A percentile compares a stretch with the other conserved stretches of the same genome.
These are phyloP conservation scores for Asteroscopus sphinx DNA, from an alignment of 2,888 invertebrate species.

Conservation along the genomic window DNA sequence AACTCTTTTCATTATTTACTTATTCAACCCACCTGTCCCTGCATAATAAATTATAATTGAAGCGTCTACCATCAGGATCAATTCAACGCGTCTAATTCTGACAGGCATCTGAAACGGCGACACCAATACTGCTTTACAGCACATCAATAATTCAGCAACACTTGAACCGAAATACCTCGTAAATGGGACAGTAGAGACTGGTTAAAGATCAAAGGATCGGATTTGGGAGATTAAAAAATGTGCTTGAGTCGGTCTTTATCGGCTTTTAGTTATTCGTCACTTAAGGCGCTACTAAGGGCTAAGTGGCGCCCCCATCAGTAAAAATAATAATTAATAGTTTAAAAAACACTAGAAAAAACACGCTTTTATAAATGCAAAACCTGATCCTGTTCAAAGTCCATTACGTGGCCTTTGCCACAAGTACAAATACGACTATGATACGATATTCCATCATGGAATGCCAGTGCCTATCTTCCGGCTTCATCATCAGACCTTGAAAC, in stretches of 20 bases:
- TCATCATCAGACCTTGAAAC: too few species aligned
- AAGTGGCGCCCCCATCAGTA: too few species aligned
- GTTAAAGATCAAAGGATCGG: background rate
- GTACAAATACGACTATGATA: too few species aligned
- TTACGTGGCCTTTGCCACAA: too few species aligned
- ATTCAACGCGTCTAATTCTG: constrained; percentile 24
- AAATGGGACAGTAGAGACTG: constrained; percentile 8
- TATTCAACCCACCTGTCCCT: constrained; percentile 16
- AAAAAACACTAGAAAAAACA: too few species aligned
- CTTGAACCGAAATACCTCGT: constrained; percentile 35
- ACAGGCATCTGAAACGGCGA: constrained; percentile 38
- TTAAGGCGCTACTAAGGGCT: too few species aligned
- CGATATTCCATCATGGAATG: too few species aligned
- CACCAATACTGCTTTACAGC: constrained; percentile 62
- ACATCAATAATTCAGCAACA: constrained; percentile 42
- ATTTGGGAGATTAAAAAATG: background rate
- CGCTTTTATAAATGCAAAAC: too few species aligned
- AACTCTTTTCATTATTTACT: constrained; percentile 19
- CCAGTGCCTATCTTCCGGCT: too few species aligned
- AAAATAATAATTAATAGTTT: too few species aligned
- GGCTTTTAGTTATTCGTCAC: background rate
- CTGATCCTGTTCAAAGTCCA: too few species aligned
- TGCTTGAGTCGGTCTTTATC: background rate
- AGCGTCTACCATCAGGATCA: constrained; percentile 24
- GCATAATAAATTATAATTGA: constrained; percentile 51